Evolutionary conservation across 2,888 invertebrate species (phyloP), one percentile per base, ranked within the genome.

Genomic region (Macropis europaea): DNA sequence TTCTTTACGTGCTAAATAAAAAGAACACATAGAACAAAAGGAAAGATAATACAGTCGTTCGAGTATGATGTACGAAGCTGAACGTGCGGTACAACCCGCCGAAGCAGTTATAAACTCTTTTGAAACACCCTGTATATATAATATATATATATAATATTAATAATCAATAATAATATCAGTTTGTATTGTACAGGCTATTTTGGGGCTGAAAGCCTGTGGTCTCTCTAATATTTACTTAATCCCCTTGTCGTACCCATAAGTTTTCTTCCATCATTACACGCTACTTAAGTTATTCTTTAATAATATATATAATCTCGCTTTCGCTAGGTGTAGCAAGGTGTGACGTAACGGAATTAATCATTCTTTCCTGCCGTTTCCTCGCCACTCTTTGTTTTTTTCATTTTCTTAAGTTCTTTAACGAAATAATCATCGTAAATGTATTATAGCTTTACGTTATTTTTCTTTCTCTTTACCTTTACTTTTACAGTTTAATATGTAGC

Each of bases 121-220:
- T 83, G 76, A 86, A 86, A 88, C 89, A 89, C 88, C 89, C 89
- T 89, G 88, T 87, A 78, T 72, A 76, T 57, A 73, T 72, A 67
- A 76, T 72, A 67, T 60, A 72, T 53, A 47, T 72, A 76, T 76
- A 74, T 75, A 73, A 82, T 82, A 85, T 85, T 86, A 89, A 88
- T 88, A 87, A 87, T 88, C 85, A 89, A 88, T 89, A 86, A 81
- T 84, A 87, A 88, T 88, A 89, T 89, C 87, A 86, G 88, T 89
- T 72, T 88, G 88, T 89, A 88, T 88, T 86, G 86, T 88, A 89
- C 88, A 89, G 85, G 85, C 85, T 88, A 85, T 77, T 79, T 79
- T 63, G 76, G 81, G 85, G 80, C 81, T 66, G 78, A 82, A 84
- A 78, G 82, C 82, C 84, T 81, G 83, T 82, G 81, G 82, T 86